A percentile compares a stretch with the other conserved stretches of the same genome.
These are phyloP conservation scores for Ardeotis arabs DNA, from an alignment of 2,113 vertebrate species.

Conservation along the genomic window DNA sequence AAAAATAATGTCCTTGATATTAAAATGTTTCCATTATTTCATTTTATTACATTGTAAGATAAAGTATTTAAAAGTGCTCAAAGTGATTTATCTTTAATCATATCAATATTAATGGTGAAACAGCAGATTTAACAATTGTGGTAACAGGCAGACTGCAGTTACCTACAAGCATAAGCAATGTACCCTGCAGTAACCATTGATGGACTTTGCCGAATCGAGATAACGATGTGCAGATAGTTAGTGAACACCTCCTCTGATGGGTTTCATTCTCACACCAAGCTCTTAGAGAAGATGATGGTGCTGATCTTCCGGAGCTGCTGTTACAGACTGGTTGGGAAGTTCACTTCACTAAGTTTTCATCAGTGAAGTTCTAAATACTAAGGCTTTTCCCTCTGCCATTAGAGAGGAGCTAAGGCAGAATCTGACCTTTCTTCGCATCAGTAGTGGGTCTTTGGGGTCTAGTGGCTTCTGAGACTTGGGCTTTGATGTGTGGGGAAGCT, in stretches of 20 bases:
- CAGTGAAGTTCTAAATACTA: background rate
- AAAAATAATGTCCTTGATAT: background rate
- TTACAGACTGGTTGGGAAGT: background rate
- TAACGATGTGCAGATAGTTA: background rate
- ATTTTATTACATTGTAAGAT: background rate
- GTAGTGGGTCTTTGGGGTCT: background rate
- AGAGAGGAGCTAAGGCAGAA: background rate
- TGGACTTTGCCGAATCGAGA: background rate
- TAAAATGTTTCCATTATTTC: background rate
- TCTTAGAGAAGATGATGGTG: background rate
- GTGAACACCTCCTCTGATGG: background rate
- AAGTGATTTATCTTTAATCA: background rate
- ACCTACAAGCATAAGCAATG: background rate
- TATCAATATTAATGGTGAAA: background rate
- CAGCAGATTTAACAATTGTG: background rate
- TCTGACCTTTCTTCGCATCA: accelerated
- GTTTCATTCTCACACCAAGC: background rate
- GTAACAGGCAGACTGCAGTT: background rate
- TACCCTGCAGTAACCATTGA: background rate
- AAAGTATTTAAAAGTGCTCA: background rate
- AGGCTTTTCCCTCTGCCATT: background rate
- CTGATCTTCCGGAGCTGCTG: background rate
- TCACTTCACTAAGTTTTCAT: background rate
- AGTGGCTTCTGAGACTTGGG: background rate
- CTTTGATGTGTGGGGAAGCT: background rate